phyloP scores from a whole-genome alignment of 2,888 invertebrate genomes.

The Mylabris sibirica region DNA sequence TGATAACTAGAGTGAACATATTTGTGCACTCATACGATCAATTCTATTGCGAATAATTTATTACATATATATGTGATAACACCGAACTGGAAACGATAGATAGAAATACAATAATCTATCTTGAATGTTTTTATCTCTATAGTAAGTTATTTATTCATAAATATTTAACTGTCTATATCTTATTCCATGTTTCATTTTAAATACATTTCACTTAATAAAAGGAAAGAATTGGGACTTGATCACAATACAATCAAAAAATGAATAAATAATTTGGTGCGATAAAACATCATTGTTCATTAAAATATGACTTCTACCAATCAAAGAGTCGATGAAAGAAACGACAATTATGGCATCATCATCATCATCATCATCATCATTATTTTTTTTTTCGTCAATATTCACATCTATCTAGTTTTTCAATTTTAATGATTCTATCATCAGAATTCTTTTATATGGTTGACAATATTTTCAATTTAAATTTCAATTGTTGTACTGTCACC shows the following conservation, averaged over 20 bases:
- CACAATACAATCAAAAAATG: neutral
- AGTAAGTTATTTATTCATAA: too few species aligned
- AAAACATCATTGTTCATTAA: neutral
- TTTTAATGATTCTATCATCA: neutral
- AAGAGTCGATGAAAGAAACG: neutral
- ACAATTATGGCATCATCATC: neutral
- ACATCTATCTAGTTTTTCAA: neutral
- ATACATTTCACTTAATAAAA: too few species aligned
- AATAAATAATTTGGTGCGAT: neutral
- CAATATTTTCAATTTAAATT: constrained; percentile 9
- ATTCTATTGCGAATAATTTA: neutral
- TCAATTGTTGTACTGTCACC: neutral
- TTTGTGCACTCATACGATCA: neutral
- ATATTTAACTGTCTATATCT: too few species aligned
- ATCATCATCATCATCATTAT: neutral
- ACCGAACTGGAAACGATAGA: too few species aligned
- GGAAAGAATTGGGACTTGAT: neutral
- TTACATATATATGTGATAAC: too few species aligned
- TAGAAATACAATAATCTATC: too few species aligned
- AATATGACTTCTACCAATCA: too few species aligned
- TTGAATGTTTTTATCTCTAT: too few species aligned
- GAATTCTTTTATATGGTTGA: neutral
- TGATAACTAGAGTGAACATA: neutral
- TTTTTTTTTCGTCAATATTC: neutral
- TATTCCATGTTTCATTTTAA: too few species aligned